Evolutionary conservation across 2,797 vertebrate species (phyloP), one percentile per base, ranked within the genome.

Genomic region (Halcyon smyrnensis): DNA sequence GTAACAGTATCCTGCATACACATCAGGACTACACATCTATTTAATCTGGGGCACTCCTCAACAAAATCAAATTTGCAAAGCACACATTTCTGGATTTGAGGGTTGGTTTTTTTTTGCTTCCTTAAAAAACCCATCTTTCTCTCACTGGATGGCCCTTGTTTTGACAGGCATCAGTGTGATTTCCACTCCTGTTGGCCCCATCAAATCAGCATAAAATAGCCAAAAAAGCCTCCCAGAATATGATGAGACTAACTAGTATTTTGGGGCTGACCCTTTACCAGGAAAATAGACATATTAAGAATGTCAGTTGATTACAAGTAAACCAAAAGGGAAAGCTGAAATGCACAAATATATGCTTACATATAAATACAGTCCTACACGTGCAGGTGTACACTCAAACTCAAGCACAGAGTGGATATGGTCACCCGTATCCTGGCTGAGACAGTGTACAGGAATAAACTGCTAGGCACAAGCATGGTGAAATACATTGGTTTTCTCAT

Each of bases 371-470:
- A 65, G 43, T 10, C 28, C 46, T 51, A 50, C n/a, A 23, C 0
- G 0, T 1, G 3, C 23, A 76, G 32, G 21, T 15, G 20, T 12
- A 62, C 0, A 0, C 43, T 5, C 23, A 41, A 28, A 64, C 36
- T n/a, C 45, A 45, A 51, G 54, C 67, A 48, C 59, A 62, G 51
- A 57, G 41, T 15, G 25, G 54, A n/a, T 4, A 2, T 0, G 14
- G 43, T n/a, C 81, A 68, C 54, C 54, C 36, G 11, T 6, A 15
- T 4, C 37, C 60, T 32, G 30, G 54, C 45, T 46, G 53, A 54
- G 56, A 4, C 9, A 19, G 9, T 4, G 2, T 0, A 28, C 5
- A 56, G 46, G 59, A 86, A 82, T 37, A 69, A 86, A 71, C 45
- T 27, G 12, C 23, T 4, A 27, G 39, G 12, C 81, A 84, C 23